Percentiles rank a stretch among this genome's conserved stretches.
phyloP scores from a whole-genome alignment of 37 sponge, comb jelly and placozoan species.

The Haliclona indistincta region DNA sequence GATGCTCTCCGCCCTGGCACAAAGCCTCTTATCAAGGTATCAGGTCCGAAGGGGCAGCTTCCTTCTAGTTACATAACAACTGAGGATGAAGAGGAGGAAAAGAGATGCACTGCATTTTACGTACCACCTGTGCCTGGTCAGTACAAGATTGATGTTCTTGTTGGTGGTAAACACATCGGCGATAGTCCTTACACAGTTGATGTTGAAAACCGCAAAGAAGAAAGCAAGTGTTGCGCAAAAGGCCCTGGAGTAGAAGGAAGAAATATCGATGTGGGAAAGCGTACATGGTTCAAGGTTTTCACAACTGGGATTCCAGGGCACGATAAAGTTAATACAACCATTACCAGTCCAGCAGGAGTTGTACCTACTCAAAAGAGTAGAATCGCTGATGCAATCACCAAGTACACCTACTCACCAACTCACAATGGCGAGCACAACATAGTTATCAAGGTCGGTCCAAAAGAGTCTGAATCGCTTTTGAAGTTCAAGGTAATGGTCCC shows the following conservation, averaged over 20 bases:
- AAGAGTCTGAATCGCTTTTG: no score
- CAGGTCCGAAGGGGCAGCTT: constrained; percentile 79
- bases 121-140: constrained; percentile 69
- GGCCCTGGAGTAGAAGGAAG: constrained; percentile 90
- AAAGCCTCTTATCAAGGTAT: constrained; percentile 56
- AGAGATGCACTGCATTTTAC: constrained; percentile 59
- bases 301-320: constrained; percentile 76
- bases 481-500: no score
- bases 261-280: constrained; percentile 69
- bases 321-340: constrained; percentile 76
- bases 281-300: constrained; percentile 79
- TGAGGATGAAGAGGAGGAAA: constrained; percentile 38
- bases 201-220: constrained; percentile 66
- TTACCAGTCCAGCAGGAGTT: constrained; percentile 67
- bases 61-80: constrained; percentile 18
- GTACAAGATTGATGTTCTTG: constrained; percentile 61
- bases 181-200: constrained; percentile 90
- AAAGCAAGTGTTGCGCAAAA: constrained; percentile 78
- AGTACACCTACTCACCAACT: constrained; percentile 69
- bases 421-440: constrained; percentile 79
- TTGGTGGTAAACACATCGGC: constrained; percentile 66
- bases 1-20: constrained; percentile 79
- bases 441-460: constrained; percentile 80
- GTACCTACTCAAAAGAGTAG: constrained; percentile 31
- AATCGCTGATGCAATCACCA: constrained; percentile 43